Percentiles rank a stretch among this genome's conserved stretches.
These are phyloP conservation scores for Andricus quercusramuli DNA, from an alignment of 2,888 invertebrate species.

Conservation along the genomic window DNA sequence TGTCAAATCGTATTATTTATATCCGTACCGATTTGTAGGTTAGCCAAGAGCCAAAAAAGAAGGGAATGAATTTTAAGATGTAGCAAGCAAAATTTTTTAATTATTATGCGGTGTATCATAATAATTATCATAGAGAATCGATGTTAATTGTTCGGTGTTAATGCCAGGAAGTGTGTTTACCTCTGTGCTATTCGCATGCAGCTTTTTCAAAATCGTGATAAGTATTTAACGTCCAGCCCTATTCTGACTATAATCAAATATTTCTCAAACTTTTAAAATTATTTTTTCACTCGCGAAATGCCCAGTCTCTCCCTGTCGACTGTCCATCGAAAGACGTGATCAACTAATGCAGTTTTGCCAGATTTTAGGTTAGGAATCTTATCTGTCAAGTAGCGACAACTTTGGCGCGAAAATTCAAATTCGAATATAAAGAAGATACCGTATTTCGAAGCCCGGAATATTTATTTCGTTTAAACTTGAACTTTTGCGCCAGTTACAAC, in stretches of 20 bases:
- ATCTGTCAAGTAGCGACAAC: background rate
- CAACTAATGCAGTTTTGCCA: background rate
- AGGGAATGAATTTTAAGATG: slow-evolving; percentile 22
- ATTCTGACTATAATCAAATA: slow-evolving; percentile 37
- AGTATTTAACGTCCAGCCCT: slow-evolving; percentile 61
- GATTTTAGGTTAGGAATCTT: background rate
- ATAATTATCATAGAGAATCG: slow-evolving; percentile 60
- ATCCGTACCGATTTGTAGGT: slow-evolving; percentile 49
- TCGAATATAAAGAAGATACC: background rate
- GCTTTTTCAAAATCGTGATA: slow-evolving; percentile 33
- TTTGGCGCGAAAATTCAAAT: slow-evolving; percentile 10
- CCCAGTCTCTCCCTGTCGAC: background rate
- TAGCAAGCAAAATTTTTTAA: slow-evolving; percentile 27
- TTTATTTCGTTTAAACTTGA: background rate
- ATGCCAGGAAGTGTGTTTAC: slow-evolving; percentile 61
- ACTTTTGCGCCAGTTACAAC: background rate
- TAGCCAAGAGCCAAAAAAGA: background rate
- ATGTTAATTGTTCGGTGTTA: slow-evolving; percentile 71
- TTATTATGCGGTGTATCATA: slow-evolving; percentile 7
- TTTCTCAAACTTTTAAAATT: background rate
- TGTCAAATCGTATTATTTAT: slow-evolving; percentile 54
- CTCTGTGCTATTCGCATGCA: slow-evolving; percentile 52
- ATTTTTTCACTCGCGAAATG: slow-evolving; percentile 27
- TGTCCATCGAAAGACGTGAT: background rate
- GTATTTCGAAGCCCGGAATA: background rate